Evolutionary conservation across 2,113 vertebrate genomes (phyloP), one percentile per base, ranked within the genome.

Genomic region (Bubo blakistoni): DNA sequence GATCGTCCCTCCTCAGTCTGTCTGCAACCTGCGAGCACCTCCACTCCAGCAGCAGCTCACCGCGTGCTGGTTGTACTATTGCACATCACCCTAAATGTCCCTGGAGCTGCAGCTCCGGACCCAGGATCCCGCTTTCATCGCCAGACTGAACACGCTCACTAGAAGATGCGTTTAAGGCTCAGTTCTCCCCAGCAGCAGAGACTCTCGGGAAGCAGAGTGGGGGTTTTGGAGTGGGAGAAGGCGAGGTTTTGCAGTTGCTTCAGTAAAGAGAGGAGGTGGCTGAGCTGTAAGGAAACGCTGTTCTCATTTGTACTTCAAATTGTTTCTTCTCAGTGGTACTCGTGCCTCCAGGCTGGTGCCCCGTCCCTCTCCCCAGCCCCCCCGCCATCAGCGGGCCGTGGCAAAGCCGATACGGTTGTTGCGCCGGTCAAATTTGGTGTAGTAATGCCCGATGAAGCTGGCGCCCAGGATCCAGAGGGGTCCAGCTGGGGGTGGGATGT

Each of bases 401-500:
- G 99, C 99, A 61, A 99, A 99, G 62, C 99, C 99, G 54, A 99
- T 99, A 58, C 99, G 98, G 90, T 99, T 99, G 97, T 99, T 99
- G 57, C 84, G 97, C 11, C 99, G 98, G 94, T 99, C 99, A 44
- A 99, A 99, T 93, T 99, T 98, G 9, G 98, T 99, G 97, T 99
- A 99, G 97, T 99, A 99, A 89, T 99, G 98, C 14, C 99, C 98
- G 30, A 99, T 99, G 97, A 99, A 99, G 93, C 97, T 99, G 96
- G 99, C 99, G 1, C 99, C 99, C 91, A 99, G 97, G 92, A 99
- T 98, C 99, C 99, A 99, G 81, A 99, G 77, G 25, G 99, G 99
- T 10, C 99, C 99, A 6, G 98, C 96, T 1, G 99, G 99, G 1
- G 99, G 99, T 3, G 99, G 99, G 70, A 99, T 96, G 82, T 99